These are phyloP conservation scores for Apteryx owenii DNA, from an alignment of 2,113 vertebrate species.

Conservation along the genomic window DNA sequence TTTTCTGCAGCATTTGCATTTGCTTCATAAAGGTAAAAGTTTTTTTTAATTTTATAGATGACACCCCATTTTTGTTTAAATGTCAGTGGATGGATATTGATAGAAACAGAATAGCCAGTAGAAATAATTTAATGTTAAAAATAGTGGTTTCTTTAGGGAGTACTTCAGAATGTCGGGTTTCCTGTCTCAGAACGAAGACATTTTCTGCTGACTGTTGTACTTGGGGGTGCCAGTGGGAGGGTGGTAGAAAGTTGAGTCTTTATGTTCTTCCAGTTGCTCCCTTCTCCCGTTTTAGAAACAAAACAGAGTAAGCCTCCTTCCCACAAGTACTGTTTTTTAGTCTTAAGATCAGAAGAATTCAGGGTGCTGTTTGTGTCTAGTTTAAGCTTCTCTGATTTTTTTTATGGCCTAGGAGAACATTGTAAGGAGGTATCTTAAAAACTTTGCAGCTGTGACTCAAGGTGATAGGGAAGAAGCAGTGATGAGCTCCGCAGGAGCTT, in stretches of 20 bases:
- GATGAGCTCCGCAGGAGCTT: neutral
- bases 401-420: neutral
- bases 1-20: neutral
- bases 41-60: neutral
- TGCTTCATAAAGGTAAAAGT: neutral
- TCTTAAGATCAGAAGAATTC: neutral
- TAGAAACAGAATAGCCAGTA: neutral
- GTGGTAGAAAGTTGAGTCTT: neutral
- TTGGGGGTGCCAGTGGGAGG: neutral
- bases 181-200: neutral
- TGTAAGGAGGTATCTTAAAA: neutral
- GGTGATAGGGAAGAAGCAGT: neutral
- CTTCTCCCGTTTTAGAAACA: neutral
- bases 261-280: neutral
- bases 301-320: neutral
- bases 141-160: neutral
- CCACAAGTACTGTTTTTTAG: neutral
- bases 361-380: neutral
- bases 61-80: neutral
- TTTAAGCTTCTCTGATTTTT: neutral
- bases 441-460: neutral
- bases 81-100: neutral
- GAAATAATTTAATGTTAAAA: neutral
- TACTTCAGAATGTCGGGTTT: neutral
- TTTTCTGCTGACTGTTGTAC: neutral